Evolutionary conservation across 2,888 invertebrate genomes (phyloP), one percentile per base, ranked within the genome.

Genomic region (Synanthedon andrenaeformis): DNA sequence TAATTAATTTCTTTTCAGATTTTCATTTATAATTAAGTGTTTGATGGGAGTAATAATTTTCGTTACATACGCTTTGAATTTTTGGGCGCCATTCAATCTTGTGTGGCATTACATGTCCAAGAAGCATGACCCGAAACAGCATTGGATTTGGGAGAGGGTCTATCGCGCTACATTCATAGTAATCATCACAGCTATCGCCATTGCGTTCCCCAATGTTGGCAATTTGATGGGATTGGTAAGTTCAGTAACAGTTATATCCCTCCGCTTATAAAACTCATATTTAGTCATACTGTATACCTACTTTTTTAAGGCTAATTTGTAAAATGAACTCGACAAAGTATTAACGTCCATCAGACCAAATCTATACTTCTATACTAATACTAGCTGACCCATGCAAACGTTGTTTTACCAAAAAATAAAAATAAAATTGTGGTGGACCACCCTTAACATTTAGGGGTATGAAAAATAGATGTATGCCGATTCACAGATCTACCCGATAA

Each of bases 1-100:
- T 35, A 3, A 3, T 35, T 3, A 28, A 28, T 28, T 35, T 35
- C 2, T 35, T 61, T 66, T 14, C 74, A 87, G 86, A 41, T 83
- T 85, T 17, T 85, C 86, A 12, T 74, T 76, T 42, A 66, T 83
- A 2, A 60, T 87, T 0, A 85, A 86, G 60, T 75, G 70, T 42
- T 54, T 85, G 12, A 86, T 87, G 79, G 86, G 75, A 0, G 53
- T 82, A 0, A 84, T 87, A 84, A 85, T 86, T n/a, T 85, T 81
- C 57, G 72, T 85, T 12, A 87, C 86, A 0, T 86, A 82, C 12
- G 85, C 83, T 0, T 65, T 87, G 0, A 86, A 85, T 61, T 87
- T 81, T 64, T 87, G 84, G 84, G 84, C 84, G 0, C 86, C 86
- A 0, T 87, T 87, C 64, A 84, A 85, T 59, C 63, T 87, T 13